Evolutionary conservation across 1,140 invertebrate species (phyloP).

Genomic region (Drosophila tsacasi): DNA sequence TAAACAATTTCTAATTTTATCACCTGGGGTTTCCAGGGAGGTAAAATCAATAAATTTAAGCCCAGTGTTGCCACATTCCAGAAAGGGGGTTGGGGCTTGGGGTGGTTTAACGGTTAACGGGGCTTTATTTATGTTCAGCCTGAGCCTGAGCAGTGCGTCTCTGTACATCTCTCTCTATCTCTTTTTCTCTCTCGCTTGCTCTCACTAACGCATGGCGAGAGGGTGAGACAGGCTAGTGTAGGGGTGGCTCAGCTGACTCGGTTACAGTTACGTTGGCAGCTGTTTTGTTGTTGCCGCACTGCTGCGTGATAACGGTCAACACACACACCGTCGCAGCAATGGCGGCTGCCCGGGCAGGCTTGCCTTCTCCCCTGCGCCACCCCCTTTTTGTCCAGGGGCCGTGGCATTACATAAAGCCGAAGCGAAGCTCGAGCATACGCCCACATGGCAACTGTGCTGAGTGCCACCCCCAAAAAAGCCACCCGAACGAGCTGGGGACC

Average conservation of each 20-base stretch:
- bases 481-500: constrained; percentile 7
- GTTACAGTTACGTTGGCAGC: constrained; percentile 60
- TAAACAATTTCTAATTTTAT: constrained; percentile 69
- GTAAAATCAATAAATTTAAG: constrained; percentile 77
- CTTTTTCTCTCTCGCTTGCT: constrained; percentile 7
- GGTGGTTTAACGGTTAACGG: constrained; percentile 42
- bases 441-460: constrained; percentile 35
- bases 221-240: constrained; percentile 22
- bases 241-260: constrained; percentile 69
- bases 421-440: constrained; percentile 29
- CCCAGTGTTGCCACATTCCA: constrained; percentile 68
- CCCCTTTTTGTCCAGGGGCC: constrained; percentile 23
- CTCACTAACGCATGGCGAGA: not conserved
- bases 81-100: constrained; percentile 31
- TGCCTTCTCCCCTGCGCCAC: constrained; percentile 22
- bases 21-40: constrained; percentile 21
- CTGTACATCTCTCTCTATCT: not conserved
- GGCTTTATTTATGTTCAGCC: constrained; percentile 45
- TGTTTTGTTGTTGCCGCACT: constrained; percentile 51
- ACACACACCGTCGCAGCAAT: constrained; percentile 24
- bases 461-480: constrained; percentile 26
- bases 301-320: constrained; percentile 56
- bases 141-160: constrained; percentile 28
- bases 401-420: constrained; percentile 68
- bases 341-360: constrained; percentile 56